Evolutionary conservation across 92 coral and sea anemone species (phyloP), one percentile per base, ranked within the genome.

Genomic region (Montipora capitata): DNA sequence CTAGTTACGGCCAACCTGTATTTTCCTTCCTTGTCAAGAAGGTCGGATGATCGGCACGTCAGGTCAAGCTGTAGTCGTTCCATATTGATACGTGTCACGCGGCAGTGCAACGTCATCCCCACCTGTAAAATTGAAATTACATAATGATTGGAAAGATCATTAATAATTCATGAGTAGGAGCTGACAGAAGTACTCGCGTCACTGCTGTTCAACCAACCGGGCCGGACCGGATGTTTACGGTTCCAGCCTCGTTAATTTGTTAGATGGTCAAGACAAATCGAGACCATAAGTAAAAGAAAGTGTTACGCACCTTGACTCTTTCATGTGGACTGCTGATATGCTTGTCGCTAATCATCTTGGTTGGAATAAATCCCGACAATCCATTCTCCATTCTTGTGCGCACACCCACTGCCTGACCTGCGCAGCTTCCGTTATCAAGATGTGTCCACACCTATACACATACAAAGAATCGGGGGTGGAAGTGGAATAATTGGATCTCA

Each of bases 331-430:
- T 87, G 75, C 92, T 96, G 68, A 97, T 95, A 52, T 77, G 92
- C 54, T 96, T 97, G 79, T 97, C 99, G 56, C 99, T 97, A 48
- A 97, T 97, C 97, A 96, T 97, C 80, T 96, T 97, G 3, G 99
- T 97, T 16, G 98, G 98, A 68, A 97, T 94, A 74, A 96, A 97
- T 13, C 99, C 99, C 64, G 98, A 90, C 38, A 97, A 65, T 35
- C 99, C 98, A 91, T 81, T 97, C 10, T 96, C 98, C 67, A 91
- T 57, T 42, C 99, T 87, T 5, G 95, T 87, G 12, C 99, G 92
- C 8, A 97, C 99, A 51, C 99, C 99, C 72, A 94, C 83, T 9
- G 98, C 97, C 86, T 97, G 98, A 4, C 99, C 99, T 3, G 98
- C 96, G 85, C 99, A 97, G 78, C 98, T 96, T 6, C 98, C 99